A percentile compares a stretch with the other conserved stretches of the same genome.
These are phyloP conservation scores for Agapornis canus DNA, from an alignment of 2,797 vertebrate species.

Conservation along the genomic window DNA sequence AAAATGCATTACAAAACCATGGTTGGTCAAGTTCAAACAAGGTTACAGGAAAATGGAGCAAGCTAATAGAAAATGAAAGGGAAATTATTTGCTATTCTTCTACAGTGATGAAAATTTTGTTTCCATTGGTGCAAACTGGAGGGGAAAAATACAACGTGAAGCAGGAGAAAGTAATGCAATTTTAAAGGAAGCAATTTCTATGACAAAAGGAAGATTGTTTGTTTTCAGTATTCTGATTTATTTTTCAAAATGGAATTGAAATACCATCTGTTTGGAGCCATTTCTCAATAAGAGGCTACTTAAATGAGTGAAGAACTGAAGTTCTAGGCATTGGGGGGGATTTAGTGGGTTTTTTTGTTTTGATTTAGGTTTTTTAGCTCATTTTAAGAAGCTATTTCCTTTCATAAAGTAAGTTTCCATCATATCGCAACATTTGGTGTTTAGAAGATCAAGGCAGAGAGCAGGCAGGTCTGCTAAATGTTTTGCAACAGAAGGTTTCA, in stretches of 20 bases:
- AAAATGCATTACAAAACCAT: background rate
- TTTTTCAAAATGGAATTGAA: background rate
- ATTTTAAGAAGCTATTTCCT: background rate
- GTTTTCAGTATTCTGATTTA: background rate
- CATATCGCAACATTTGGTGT: background rate
- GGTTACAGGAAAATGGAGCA: background rate
- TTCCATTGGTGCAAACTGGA: background rate
- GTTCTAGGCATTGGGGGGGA: background rate
- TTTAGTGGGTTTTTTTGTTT: rapidly evolving
- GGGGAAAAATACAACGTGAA: background rate
- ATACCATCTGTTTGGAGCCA: background rate
- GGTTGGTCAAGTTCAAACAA: background rate
- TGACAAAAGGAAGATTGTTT: background rate
- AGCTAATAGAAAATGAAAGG: background rate
- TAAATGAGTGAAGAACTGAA: background rate
- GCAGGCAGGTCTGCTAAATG: background rate
- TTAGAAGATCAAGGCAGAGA: background rate
- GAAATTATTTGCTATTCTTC: background rate
- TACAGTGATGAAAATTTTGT: background rate
- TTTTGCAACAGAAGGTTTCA: background rate
- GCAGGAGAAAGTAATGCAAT: background rate
- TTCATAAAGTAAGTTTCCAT: background rate
- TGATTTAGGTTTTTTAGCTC: background rate
- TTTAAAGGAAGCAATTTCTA: background rate
- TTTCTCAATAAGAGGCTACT: background rate